Conservation (phyloP, 2,888 invertebrate species). For the Noctua comes region DNA sequence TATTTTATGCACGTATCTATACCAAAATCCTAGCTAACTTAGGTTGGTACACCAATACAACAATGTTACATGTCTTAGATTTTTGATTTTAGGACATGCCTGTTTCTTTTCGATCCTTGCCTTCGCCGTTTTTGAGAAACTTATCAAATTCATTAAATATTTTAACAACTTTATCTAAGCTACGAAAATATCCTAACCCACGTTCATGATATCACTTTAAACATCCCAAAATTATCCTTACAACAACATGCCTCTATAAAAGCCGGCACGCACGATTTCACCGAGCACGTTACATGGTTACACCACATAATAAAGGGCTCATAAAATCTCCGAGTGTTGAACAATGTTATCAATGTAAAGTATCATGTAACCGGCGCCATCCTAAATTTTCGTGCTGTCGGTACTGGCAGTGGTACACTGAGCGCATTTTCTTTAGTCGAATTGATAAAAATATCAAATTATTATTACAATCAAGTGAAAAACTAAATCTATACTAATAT, state of each 20-base stretch:
- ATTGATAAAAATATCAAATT: neutral
- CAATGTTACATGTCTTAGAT: neutral
- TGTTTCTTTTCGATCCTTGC: neutral
- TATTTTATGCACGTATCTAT: too few species aligned
- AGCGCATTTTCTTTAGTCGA: neutral
- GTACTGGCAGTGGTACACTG: constrained; percentile 66
- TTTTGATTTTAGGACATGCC: neutral
- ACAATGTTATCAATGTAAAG: constrained; percentile 87
- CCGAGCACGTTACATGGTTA: constrained; percentile 57
- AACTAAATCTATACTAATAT: too few species aligned
- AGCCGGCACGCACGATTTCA: constrained; percentile 36
- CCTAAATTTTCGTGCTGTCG: constrained; percentile 76
- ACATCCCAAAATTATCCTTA: constrained; percentile 35
- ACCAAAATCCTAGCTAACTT: too few species aligned
- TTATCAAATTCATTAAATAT: neutral
- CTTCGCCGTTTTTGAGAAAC: neutral
- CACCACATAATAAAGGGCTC: constrained; percentile 77
- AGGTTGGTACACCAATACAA: too few species aligned
- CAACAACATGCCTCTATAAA: constrained; percentile 39
- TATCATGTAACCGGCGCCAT: constrained; percentile 79
- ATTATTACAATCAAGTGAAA: too few species aligned
- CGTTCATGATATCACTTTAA: constrained; percentile 23
- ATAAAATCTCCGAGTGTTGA: constrained; percentile 84
- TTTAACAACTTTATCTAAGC: neutral
- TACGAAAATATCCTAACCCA: neutral